A percentile compares a stretch with the other conserved stretches of the same genome.
These are phyloP conservation scores for Merops nubicus DNA, from an alignment of 2,113 vertebrate species.

Conservation along the genomic window DNA sequence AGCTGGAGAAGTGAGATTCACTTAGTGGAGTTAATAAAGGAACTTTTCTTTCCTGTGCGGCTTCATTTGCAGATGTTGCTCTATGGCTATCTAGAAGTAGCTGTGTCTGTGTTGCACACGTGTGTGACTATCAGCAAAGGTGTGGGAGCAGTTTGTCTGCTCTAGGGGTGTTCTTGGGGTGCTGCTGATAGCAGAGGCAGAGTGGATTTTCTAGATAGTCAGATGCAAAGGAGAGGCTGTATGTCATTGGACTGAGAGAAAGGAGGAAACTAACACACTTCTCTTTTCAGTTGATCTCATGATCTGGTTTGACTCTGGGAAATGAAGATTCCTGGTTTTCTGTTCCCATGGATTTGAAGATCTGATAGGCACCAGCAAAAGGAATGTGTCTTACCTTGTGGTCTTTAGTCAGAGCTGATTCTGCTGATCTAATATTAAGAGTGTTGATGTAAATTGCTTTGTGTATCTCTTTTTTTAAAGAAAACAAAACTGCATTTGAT, in stretches of 20 bases:
- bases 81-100: background rate
- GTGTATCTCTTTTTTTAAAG: conserved; percentile 32
- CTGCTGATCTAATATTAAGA: conserved; percentile 64
- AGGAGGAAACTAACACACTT: conserved; percentile 34
- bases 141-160: background rate
- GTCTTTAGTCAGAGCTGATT: conserved; percentile 70
- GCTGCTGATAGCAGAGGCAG: background rate
- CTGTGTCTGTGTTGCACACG: background rate
- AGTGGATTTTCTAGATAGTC: background rate
- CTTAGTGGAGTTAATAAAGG: background rate
- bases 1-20: background rate
- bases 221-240: background rate
- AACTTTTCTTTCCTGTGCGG: background rate
- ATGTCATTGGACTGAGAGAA: background rate
- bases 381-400: conserved; percentile 72
- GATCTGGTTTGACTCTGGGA: conserved; percentile 65
- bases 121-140: background rate
- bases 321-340: conserved; percentile 58
- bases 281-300: conserved; percentile 82
- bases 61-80: background rate
- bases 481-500: conserved; percentile 61
- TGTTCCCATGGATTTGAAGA: conserved; percentile 72
- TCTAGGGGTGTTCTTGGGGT: background rate
- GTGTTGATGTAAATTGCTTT: conserved; percentile 73
- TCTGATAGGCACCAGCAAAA: conserved; percentile 83